phyloP scores from a whole-genome alignment of 2,797 vertebrate genomes.

The Halcyon badia region DNA sequence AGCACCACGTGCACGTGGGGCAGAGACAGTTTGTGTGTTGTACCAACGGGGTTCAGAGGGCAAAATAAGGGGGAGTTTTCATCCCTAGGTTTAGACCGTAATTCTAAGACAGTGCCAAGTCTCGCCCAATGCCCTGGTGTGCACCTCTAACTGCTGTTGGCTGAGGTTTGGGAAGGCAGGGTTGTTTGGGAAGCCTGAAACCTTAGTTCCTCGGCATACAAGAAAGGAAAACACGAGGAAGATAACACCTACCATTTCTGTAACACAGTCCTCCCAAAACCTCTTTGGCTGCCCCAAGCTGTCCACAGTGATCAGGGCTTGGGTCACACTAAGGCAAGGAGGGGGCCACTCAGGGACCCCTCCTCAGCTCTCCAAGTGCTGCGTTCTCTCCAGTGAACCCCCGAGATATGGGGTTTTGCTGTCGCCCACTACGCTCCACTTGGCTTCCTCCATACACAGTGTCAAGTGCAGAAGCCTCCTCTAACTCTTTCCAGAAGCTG shows the following conservation, averaged over 20 bases:
- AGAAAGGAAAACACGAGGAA: rapidly evolving
- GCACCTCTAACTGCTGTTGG: not conserved
- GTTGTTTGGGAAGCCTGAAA: not conserved
- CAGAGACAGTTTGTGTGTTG: rapidly evolving
- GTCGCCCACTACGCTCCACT: rapidly evolving
- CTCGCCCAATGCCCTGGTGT: not conserved
- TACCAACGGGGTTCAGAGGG: not conserved
- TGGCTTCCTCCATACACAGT: not conserved
- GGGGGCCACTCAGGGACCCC: not conserved
- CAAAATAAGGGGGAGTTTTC: rapidly evolving
- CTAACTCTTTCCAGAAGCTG: not conserved
- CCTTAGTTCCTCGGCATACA: not conserved
- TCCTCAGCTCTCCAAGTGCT: not conserved
- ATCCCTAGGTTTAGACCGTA: not conserved
- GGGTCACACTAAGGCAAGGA: not conserved
- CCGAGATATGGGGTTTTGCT: rapidly evolving
- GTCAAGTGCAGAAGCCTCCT: not conserved
- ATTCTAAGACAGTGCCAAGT: not conserved
- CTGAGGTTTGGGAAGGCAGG: not conserved
- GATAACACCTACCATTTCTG: rapidly evolving
- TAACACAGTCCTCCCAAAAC: not conserved
- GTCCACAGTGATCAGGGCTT: not conserved
- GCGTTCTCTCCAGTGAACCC: not conserved
- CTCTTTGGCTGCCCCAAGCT: not conserved
- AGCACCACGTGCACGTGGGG: rapidly evolving